Conservation (phyloP, 2,113 vertebrate species). For the Myrmecophaga tridactyla region DNA sequence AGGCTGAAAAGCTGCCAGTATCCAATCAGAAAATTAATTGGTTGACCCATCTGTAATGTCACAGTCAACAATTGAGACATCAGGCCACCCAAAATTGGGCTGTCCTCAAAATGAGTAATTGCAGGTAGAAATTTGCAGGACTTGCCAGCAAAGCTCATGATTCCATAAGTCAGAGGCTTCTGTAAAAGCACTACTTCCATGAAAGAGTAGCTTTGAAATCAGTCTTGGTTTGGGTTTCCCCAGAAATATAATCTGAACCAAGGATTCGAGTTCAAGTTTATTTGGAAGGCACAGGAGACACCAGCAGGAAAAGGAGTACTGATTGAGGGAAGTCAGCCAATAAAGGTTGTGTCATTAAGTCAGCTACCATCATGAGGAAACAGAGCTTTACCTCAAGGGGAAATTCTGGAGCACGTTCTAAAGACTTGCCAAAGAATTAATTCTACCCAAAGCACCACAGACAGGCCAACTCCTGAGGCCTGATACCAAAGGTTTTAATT, state of each 20-base stretch:
- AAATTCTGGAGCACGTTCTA: neutral
- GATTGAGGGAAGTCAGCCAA: neutral
- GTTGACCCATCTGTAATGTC: conserved; percentile 23
- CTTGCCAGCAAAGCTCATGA: neutral
- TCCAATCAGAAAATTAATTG: conserved; percentile 66
- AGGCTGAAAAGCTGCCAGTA: conserved; percentile 35
- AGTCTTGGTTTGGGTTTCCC: neutral
- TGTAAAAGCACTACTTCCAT: neutral
- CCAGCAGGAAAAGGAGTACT: neutral
- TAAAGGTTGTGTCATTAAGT: neutral
- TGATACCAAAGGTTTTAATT: neutral
- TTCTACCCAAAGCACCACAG: neutral
- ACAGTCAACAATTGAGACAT: conserved; percentile 37
- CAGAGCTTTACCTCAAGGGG: neutral
- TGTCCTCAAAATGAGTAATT: conserved; percentile 51
- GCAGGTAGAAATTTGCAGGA: neutral
- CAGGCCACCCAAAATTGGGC: neutral
- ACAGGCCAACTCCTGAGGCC: neutral
- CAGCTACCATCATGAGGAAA: neutral
- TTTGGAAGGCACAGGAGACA: neutral
- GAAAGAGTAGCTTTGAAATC: neutral
- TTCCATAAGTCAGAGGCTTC: neutral
- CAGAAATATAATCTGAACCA: neutral
- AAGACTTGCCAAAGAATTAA: neutral
- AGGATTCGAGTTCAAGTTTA: neutral